Evolutionary conservation across 2,797 vertebrate species (phyloP), one percentile per base, ranked within the genome.

Genomic region (Pogoniulus pusillus): DNA sequence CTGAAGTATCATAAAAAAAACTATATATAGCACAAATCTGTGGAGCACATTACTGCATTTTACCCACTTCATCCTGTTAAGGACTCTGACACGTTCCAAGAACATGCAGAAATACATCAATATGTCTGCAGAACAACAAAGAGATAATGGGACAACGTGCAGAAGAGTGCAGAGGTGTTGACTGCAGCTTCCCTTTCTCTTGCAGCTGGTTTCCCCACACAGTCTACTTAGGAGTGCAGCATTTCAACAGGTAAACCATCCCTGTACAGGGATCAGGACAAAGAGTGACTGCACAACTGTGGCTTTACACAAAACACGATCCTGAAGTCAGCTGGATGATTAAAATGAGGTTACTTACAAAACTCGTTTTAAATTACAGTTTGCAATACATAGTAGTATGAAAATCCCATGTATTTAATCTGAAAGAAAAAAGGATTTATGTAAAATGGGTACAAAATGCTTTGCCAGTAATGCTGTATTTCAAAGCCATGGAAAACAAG

Each of bases 191-290:
- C 23, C 75, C 57, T 63, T 32, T 30, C 65, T 39, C 41, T 55
- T 64, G 18, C 27, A 18, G 24, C 66, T 60, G n/a, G 8, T 30
- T 60, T 27, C 34, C 5, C 16, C 24, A 16, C 0, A 0, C 13
- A 10, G 10, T 7, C 37, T 43, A 4, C 24, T 49, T 6, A 0
- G 6, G 35, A 32, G 49, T 59, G 35, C 43, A 55, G n/a, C 2
- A 2, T 49, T 71, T 64, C 37, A 74, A 35, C 18, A 82, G 30
- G 49, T 3, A 70, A 82, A 73, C 16, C 29, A 41, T 2, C 41
- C 32, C 41, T 45, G 12, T 8, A 41, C 1, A 7, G 20, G 32
- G 34, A 60, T 58, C 57, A 72, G 66, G 55, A 84, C 54, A 82
- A 79, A 86, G 2, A 41, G 32, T 2, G 5, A 47, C 43, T 17